Base-by-base conservation (phyloP, 2,113 vertebrate species). In the Elachura formosa region DNA sequence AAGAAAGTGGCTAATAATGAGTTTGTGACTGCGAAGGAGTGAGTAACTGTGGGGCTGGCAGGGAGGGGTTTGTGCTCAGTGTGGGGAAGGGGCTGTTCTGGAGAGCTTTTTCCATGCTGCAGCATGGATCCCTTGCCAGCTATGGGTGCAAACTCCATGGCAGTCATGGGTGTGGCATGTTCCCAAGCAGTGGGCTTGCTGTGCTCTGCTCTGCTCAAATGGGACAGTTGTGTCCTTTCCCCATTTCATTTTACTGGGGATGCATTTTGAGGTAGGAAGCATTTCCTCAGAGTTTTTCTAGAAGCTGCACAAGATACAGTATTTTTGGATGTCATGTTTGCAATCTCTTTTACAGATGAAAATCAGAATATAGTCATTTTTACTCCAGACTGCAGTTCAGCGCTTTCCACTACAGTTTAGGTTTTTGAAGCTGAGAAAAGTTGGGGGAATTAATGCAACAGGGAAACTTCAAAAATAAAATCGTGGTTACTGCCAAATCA, bases 1-100 rank as follows among this genome's bases (percentile, higher is more conserved):
- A 97, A 96, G 87, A 97, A 94, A 87, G 95, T 95, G 58, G 98
- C 98, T 67, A 97, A 96, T 10, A 80, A 94, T 11, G 97, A 98
- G 41, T 33, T 84, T 0, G 4, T 97, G 31, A 51, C 96, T 12
- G 4, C 80, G 4, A 98, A 97, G 84, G 91, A 98, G 98, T 97
- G 89, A 98, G 98, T 95, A 64, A 45, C 54, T 28, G 0, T 8
- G 45, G 63, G 41, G n/a, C 34, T 55, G 64, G 48, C 15, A 64
- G 38, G 19, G 54, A 46, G 25, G 14, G 15, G 43, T 56, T 66
- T 76, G 52, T 59, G 7, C 48, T 84, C 43, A 0, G 1, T 46
- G 68, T 43, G 68, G 64, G 55, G 43, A 73, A 43, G 24, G 20
- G 36, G 16, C 17, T 9, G 1, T 45, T 43, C 33, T 48, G 66